phyloP scores from a whole-genome alignment of 2,888 invertebrate species.

The Andrena dorsata region DNA sequence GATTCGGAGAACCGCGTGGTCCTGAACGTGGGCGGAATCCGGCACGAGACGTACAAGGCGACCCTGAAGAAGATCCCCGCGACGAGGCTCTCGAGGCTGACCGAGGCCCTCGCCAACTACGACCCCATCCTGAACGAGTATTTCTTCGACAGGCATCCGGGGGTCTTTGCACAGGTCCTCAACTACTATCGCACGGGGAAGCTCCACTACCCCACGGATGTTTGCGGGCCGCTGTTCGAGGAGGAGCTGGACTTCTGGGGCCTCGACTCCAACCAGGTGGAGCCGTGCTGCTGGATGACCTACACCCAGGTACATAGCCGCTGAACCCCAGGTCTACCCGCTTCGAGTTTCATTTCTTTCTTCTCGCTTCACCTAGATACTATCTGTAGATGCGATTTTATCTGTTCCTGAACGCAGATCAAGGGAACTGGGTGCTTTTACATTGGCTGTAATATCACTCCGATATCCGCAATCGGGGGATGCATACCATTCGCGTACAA shows the following conservation, averaged over 20 bases:
- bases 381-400: conserved; percentile 34
- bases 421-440: neutral
- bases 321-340: conserved; percentile 3
- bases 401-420: conserved; percentile 25
- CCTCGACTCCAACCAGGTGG: conserved; percentile 99
- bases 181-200: conserved; percentile 99
- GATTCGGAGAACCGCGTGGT: conserved; percentile 99
- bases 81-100: conserved; percentile 95
- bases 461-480: no score
- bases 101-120: conserved; percentile 99
- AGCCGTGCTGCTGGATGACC: conserved; percentile 99
- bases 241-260: conserved; percentile 99
- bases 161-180: conserved; percentile 97
- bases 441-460: neutral
- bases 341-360: conserved; percentile 3
- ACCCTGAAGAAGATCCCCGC: conserved; percentile 99
- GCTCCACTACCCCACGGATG: conserved; percentile 99
- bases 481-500: no score
- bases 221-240: conserved; percentile 99
- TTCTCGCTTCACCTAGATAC: conserved; percentile 21
- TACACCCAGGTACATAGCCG: conserved; percentile 92
- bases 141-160: conserved; percentile 99
- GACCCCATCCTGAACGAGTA: conserved; percentile 99
- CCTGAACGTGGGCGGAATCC: conserved; percentile 98
- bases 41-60: conserved; percentile 98